Base-by-base conservation (phyloP, 2,888 invertebrate species). In the Fabriciana adippe region DNA sequence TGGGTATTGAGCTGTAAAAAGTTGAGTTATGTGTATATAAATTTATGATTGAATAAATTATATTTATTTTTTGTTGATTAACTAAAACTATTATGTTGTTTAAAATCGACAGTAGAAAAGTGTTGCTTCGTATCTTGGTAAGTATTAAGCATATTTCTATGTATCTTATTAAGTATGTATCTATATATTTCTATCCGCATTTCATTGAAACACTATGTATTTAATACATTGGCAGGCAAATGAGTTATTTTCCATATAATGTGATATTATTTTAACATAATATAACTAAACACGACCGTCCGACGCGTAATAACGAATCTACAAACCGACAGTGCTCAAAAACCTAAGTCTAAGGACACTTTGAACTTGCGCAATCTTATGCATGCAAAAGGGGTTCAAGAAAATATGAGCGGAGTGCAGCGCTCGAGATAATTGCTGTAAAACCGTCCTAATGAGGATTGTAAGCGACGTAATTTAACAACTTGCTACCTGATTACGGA, bases 381-480 rank as follows among this genome's bases (percentile, higher is more conserved):
- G 82, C 84, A 84, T 85, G 82, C 86, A 84, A 85, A 87, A 89
- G 84, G 82, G 84, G 85, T 88, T 88, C 84, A 77, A 77, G 82
- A 83, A 87, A 88, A 87, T 87, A 88, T 85, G 84, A 83, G 82
- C 79, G 73, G 84, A 87, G 87, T 86, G 86, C 79, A 79, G 78
- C 82, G 84, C 83, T 87, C 79, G 78, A 85, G 88, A 88, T 90
- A 90, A 90, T 90, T 89, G 88, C 84, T 78, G 80, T 79, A 84
- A 86, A 85, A 86, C 85, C 81, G 82, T 81, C 81, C 81, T 90
- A 89, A 90, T 89, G 88, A 88, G 87, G 79, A 67, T 69, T 76
- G 75, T 75, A 70, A 74, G 72, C 73, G 76, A 75, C 73, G 69
- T 72, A 70, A 73, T 74, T 75, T 74, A 75, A 75, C 76, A 69